Evolutionary conservation across 2,888 invertebrate genomes (phyloP).

Genomic region (Epistrophe grossulariae): DNA sequence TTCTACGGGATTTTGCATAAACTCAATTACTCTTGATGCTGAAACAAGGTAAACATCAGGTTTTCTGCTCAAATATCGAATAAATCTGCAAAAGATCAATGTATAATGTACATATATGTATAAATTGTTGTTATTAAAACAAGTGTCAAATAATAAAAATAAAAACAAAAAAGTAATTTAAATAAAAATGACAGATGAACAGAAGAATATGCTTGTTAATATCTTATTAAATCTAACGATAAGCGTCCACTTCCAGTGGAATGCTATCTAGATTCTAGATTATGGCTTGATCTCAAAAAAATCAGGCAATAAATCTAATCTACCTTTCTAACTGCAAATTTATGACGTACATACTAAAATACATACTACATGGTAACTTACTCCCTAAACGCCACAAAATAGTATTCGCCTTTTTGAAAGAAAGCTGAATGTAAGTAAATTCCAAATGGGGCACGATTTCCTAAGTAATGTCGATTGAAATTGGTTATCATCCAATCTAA

Average conservation of each 20-base stretch:
- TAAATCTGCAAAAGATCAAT: slow-evolving; percentile 83
- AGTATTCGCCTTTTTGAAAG: slow-evolving; percentile 85
- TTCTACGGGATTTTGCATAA: slow-evolving; percentile 80
- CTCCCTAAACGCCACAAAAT: slow-evolving; percentile 84
- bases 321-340: neutral
- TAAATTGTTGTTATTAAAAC: too few relatives aligned
- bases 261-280: too few relatives aligned
- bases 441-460: slow-evolving; percentile 88
- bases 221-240: too few relatives aligned
- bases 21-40: slow-evolving; percentile 80
- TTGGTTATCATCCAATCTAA: slow-evolving; percentile 86
- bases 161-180: too few relatives aligned
- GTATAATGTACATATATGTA: too few relatives aligned
- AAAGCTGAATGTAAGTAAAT: slow-evolving; percentile 88
- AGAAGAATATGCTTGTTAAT: too few relatives aligned
- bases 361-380: slow-evolving; percentile 64
- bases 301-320: neutral
- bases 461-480: slow-evolving; percentile 87
- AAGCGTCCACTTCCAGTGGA: too few relatives aligned
- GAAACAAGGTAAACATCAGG: slow-evolving; percentile 86
- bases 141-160: too few relatives aligned
- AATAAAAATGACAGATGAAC: too few relatives aligned
- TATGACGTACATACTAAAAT: neutral
- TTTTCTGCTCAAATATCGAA: slow-evolving; percentile 85
- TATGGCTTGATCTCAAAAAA: too few relatives aligned